Percentiles rank a stretch among this genome's conserved stretches.
Evolutionary conservation across 1,140 invertebrate genomes (phyloP).

Genomic region (Lepidostoma basale): DNA sequence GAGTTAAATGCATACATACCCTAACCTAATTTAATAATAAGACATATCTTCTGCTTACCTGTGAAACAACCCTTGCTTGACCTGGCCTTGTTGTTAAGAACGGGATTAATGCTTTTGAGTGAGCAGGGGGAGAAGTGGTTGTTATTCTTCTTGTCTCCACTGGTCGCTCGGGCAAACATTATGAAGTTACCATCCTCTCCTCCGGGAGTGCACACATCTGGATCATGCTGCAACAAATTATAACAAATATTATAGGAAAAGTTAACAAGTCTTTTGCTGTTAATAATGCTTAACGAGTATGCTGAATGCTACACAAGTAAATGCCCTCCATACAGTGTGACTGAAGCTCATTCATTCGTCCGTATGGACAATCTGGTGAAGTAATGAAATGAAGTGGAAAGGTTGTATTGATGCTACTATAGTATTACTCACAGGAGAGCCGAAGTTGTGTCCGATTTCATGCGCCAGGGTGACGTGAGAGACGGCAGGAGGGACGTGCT

Average conservation of each 20-base stretch:
- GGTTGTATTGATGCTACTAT: too few species aligned
- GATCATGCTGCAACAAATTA: conserved; percentile 89
- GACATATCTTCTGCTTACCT: too few species aligned
- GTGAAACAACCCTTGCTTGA: conserved; percentile 91
- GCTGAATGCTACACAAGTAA: too few species aligned
- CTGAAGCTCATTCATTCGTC: too few species aligned
- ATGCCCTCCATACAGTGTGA: too few species aligned
- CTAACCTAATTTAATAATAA: too few species aligned
- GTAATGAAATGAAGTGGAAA: too few species aligned
- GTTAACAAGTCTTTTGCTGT: too few species aligned
- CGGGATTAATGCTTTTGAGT: conserved; percentile 92
- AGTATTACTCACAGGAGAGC: conserved; percentile 83
- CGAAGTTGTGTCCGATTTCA: conserved; percentile 99
- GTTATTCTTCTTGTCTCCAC: conserved; percentile 95
- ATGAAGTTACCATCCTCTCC: conserved; percentile 97
- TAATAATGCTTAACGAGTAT: too few species aligned
- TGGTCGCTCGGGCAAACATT: conserved; percentile 96
- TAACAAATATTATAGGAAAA: too few species aligned
- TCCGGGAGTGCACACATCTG: conserved; percentile 87
- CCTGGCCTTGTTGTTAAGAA: conserved; percentile 90
- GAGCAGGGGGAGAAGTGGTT: conserved; percentile 94
- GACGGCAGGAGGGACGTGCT: conserved; percentile 97
- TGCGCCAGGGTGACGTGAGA: conserved; percentile 98
- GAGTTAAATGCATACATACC: too few species aligned
- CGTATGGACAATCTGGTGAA: too few species aligned